These are phyloP conservation scores for Cuniculus paca DNA, from an alignment of 2,797 vertebrate genomes.

Conservation along the genomic window DNA sequence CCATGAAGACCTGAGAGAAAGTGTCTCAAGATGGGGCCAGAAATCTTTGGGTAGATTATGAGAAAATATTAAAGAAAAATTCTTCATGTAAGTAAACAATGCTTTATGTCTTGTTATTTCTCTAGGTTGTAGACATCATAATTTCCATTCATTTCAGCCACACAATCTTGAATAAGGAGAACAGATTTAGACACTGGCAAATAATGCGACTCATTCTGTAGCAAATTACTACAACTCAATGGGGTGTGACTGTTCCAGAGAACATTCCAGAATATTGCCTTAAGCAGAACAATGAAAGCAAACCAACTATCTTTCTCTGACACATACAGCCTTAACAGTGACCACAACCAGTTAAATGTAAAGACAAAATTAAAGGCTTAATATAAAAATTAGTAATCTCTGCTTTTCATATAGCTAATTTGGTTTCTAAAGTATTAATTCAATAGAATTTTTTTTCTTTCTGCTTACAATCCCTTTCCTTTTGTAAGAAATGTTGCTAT, in stretches of 20 bases:
- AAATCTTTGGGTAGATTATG: neutral
- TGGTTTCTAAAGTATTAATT: constrained; percentile 25
- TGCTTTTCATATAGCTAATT: neutral
- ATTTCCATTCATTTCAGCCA: constrained; percentile 18
- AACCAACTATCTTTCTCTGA: neutral
- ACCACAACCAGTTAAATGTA: neutral
- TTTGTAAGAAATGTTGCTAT: constrained; percentile 45
- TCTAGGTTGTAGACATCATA: neutral
- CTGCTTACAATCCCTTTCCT: constrained; percentile 39
- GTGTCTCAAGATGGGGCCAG: neutral
- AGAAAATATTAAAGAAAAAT: constrained; percentile 5
- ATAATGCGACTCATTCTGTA: constrained; percentile 2
- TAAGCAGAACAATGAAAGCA: neutral
- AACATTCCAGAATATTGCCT: neutral
- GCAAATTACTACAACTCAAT: neutral
- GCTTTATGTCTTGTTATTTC: neutral
- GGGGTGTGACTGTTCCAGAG: neutral
- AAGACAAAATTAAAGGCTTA: constrained; percentile 6
- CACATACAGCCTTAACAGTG: neutral
- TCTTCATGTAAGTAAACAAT: neutral
- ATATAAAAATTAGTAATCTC: neutral
- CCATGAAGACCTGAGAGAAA: neutral
- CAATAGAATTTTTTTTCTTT: neutral
- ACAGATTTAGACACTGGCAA: neutral
- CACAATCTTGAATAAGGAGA: neutral